Percentiles rank a stretch among this genome's conserved stretches.
phyloP scores from a whole-genome alignment of 2,797 vertebrate genomes.

The Eutrigla gurnardus region DNA sequence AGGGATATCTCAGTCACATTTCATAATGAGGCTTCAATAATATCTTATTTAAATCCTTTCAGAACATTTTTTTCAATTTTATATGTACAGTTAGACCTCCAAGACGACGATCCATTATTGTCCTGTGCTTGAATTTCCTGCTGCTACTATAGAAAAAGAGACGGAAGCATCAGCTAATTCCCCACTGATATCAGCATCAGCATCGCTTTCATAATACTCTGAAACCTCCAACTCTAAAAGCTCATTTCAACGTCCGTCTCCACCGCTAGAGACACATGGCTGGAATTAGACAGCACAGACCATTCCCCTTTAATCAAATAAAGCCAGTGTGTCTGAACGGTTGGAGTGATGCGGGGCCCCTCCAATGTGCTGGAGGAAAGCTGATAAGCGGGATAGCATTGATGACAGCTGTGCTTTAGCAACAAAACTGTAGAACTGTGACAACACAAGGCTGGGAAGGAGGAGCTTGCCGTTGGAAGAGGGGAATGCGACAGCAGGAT shows the following conservation, averaged over 20 bases:
- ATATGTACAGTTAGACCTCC: conserved; percentile 18
- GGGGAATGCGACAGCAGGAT: conserved; percentile 39
- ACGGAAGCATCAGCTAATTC: conserved; percentile 36
- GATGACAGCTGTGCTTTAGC: conserved; percentile 65
- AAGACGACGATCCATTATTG: conserved; percentile 14
- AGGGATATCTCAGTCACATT: conserved; percentile 16
- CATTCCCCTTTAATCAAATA: conserved; percentile 60
- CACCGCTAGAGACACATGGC: conserved; percentile 34
- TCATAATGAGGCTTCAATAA: conserved; percentile 8
- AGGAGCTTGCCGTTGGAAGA: conserved; percentile 34
- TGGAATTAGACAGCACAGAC: conserved; percentile 56
- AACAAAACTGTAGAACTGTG: conserved; percentile 45
- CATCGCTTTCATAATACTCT: conserved; percentile 35
- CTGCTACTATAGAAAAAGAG: conserved; percentile 26
- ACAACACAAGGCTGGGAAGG: conserved; percentile 41
- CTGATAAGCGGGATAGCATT: conserved; percentile 53
- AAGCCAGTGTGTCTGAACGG: conserved; percentile 56
- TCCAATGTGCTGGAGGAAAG: conserved; percentile 53
- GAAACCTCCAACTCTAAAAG: conserved; percentile 42
- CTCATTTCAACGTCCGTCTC: conserved; percentile 40
- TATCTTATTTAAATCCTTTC: conserved; percentile 5
- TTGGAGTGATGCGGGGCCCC: conserved; percentile 44
- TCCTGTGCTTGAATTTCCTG: conserved; percentile 21
- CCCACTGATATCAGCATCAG: conserved; percentile 39
- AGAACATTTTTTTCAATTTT: conserved; percentile 4